Evolutionary conservation across 2,888 invertebrate species (phyloP).

Genomic region (Melieria crassipennis): DNA sequence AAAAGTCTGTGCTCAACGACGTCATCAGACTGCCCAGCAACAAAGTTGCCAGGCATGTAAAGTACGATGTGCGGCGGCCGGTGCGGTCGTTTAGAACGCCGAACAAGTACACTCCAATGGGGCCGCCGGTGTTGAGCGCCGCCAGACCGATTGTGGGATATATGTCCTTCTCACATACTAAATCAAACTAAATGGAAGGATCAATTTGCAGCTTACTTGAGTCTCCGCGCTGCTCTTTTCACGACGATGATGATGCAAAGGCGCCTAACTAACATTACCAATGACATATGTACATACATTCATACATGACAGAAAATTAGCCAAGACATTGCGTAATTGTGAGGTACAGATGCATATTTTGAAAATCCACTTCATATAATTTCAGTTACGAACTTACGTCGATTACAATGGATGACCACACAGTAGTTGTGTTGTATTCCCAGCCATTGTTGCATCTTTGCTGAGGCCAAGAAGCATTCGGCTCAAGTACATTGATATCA

Average conservation of each 20-base stretch:
- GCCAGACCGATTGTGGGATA: conserved; percentile 89
- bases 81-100: conserved; percentile 88
- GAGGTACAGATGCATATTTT: not conserved
- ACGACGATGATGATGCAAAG: too few relatives aligned
- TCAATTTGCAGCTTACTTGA: not conserved
- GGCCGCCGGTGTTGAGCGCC: conserved; percentile 87
- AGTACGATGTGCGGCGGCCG: conserved; percentile 86
- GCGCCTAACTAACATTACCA: too few relatives aligned
- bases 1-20: conserved; percentile 80
- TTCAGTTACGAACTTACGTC: conserved; percentile 71
- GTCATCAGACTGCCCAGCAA: conserved; percentile 83
- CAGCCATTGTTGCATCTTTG: conserved; percentile 81
- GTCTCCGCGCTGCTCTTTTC: too few relatives aligned
- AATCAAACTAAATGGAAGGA: conserved; percentile 75
- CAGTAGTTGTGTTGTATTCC: conserved; percentile 78
- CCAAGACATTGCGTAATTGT: not conserved
- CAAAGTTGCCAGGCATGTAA: conserved; percentile 83
- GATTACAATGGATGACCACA: conserved; percentile 83
- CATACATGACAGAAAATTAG: not conserved
- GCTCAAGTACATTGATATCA: conserved; percentile 58
- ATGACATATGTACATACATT: too few relatives aligned
- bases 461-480: conserved; percentile 72
- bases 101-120: conserved; percentile 89
- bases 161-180: conserved; percentile 87
- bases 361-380: not conserved